Evolutionary conservation across 2,113 vertebrate genomes (phyloP).

Genomic region (Ctenodactylus gundi): DNA sequence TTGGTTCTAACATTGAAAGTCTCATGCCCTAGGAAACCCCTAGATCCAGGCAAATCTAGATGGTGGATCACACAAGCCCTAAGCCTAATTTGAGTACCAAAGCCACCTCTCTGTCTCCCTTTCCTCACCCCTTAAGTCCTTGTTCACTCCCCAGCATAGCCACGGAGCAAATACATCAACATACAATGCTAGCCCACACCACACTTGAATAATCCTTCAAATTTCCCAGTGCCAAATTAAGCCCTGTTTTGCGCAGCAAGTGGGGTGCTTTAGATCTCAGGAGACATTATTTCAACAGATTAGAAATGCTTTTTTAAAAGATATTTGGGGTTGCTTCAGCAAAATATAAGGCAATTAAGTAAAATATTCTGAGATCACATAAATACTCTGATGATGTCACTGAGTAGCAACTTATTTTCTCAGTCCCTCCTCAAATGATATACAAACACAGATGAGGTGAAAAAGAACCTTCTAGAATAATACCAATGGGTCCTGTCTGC

Average conservation of each 20-base stretch:
- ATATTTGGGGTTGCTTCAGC: not conserved
- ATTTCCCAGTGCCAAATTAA: not conserved
- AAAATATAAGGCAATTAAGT: not conserved
- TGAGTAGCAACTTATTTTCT: constrained; percentile 7
- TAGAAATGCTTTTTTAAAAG: not conserved
- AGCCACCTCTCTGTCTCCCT: not conserved
- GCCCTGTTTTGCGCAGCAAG: not conserved
- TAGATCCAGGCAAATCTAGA: not conserved
- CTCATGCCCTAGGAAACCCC: not conserved
- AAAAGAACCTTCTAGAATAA: not conserved
- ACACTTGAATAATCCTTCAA: not conserved
- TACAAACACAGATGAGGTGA: not conserved
- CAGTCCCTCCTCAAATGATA: not conserved
- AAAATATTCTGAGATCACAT: not conserved
- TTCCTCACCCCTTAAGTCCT: not conserved
- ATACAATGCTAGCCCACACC: not conserved
- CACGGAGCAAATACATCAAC: not conserved
- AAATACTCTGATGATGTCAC: not conserved
- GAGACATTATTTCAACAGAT: not conserved
- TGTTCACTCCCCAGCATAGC: not conserved
- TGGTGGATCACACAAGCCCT: not conserved
- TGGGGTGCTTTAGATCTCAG: not conserved
- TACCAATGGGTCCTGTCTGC: not conserved
- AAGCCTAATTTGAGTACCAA: not conserved
- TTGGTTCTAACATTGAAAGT: not conserved